Evolutionary conservation across 2,113 vertebrate species (phyloP).

Genomic region (Falcunculus frontatus): DNA sequence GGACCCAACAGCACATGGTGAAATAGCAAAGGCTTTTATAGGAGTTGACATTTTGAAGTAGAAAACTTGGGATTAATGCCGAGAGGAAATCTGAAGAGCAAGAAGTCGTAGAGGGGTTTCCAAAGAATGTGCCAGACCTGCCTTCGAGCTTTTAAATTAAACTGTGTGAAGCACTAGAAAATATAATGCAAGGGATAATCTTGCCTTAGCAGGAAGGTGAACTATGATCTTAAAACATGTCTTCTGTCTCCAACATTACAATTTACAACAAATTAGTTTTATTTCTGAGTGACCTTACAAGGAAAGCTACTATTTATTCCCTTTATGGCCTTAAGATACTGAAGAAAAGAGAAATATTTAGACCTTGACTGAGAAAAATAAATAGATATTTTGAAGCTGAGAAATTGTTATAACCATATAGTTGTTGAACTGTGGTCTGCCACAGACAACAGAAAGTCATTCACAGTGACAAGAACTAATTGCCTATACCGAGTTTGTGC

Average conservation of each 20-base stretch:
- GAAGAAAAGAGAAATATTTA: background rate
- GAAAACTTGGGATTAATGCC: background rate
- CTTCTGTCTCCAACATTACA: background rate
- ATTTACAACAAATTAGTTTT: slow-evolving; percentile 13
- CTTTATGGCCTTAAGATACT: background rate
- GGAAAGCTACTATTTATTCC: background rate
- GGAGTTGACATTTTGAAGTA: background rate
- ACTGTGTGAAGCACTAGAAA: background rate
- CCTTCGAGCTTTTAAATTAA: background rate
- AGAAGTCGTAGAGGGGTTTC: background rate
- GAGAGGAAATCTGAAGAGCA: background rate
- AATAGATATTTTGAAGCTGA: background rate
- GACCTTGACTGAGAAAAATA: background rate
- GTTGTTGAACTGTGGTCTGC: background rate
- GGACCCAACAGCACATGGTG: background rate
- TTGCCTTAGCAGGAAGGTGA: background rate
- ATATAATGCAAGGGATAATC: background rate
- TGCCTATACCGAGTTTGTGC: background rate
- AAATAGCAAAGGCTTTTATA: background rate
- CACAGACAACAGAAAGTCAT: background rate
- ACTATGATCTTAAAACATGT: background rate
- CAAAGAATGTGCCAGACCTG: background rate
- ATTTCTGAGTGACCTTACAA: slow-evolving; percentile 2
- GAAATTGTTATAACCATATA: background rate
- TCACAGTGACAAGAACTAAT: background rate